Conservation (phyloP, 2,113 vertebrate genomes). For the Panthera leo region DNA sequence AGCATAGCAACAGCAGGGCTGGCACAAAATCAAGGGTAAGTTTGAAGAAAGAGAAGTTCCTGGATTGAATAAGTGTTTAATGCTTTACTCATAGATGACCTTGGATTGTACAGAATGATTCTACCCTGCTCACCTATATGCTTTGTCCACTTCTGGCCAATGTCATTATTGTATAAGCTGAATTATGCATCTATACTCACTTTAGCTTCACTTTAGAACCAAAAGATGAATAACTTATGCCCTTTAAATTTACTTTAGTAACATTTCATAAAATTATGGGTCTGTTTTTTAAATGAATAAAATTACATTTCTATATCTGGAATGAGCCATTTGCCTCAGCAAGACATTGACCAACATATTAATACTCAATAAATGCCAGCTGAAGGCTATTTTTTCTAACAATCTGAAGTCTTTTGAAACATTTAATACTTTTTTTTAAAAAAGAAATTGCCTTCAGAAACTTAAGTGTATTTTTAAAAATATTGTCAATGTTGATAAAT, state of each 20-base stretch:
- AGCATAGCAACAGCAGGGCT: constrained; percentile 2
- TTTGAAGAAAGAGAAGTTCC: background rate
- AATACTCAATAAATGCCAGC: background rate
- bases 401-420: background rate
- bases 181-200: background rate
- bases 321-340: background rate
- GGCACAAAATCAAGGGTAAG: background rate
- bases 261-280: background rate
- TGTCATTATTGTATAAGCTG: background rate
- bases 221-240: background rate
- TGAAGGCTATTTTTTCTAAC: background rate
- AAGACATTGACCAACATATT: background rate
- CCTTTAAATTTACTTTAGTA: background rate
- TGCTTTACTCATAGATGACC: background rate
- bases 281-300: background rate
- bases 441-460: background rate
- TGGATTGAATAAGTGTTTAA: background rate
- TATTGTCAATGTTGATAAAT: background rate
- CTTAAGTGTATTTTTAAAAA: background rate
- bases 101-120: fast-evolving
- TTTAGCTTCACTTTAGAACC: background rate
- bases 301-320: background rate
- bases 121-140: fast-evolving
- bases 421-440: background rate
- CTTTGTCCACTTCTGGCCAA: background rate